These are phyloP conservation scores for Triplophysa yarkandensis DNA, from an alignment of 2,797 vertebrate species.

Conservation along the genomic window DNA sequence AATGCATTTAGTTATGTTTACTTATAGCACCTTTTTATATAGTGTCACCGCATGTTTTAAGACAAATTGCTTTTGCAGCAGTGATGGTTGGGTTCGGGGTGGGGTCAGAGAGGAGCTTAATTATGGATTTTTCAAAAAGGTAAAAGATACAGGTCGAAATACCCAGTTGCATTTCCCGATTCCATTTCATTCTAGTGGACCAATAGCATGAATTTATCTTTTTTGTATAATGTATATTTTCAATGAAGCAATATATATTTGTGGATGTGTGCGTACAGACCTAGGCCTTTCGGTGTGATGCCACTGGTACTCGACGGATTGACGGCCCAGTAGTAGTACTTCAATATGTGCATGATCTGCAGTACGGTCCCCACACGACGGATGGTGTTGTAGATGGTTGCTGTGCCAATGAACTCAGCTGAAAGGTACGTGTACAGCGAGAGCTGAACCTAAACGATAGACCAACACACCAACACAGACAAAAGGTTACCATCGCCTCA, in stretches of 20 bases:
- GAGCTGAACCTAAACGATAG: slow-evolving; percentile 83
- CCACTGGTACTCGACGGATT: slow-evolving; percentile 89
- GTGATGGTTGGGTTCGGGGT: too few species aligned
- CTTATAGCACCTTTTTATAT: too few species aligned
- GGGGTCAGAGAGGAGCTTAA: too few species aligned
- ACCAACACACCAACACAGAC: slow-evolving; percentile 39
- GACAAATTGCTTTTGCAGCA: too few species aligned
- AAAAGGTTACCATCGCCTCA: slow-evolving; percentile 1
- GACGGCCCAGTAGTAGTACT: slow-evolving; percentile 94
- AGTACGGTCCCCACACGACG: slow-evolving; percentile 92
- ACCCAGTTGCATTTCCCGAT: too few species aligned
- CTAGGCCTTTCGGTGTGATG: slow-evolving; percentile 85
- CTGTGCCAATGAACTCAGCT: slow-evolving; percentile 91
- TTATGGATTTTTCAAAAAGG: too few species aligned
- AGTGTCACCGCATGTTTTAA: too few species aligned
- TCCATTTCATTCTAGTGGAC: too few species aligned
- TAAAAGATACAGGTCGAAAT: too few species aligned
- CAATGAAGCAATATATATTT: background rate
- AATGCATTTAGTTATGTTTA: too few species aligned
- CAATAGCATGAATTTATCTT: too few species aligned
- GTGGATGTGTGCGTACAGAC: slow-evolving; percentile 66
- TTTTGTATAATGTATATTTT: too few species aligned
- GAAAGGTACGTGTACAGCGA: slow-evolving; percentile 93
- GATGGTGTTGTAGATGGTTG: slow-evolving; percentile 90
- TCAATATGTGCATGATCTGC: slow-evolving; percentile 90